phyloP scores from a whole-genome alignment of 2,113 vertebrate genomes.

The Sylvietta virens region DNA sequence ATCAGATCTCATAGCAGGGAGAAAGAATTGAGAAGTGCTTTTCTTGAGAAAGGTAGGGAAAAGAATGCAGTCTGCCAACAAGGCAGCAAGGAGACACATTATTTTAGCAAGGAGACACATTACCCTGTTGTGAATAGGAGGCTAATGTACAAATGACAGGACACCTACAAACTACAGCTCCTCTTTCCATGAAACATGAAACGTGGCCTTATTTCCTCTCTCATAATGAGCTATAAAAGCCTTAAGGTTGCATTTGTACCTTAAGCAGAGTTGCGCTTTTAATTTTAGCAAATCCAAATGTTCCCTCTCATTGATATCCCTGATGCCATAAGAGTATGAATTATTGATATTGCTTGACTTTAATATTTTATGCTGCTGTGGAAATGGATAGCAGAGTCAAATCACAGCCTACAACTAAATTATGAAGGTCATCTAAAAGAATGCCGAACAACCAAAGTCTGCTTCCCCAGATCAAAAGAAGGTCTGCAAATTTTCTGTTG shows the following conservation, averaged over 20 bases:
- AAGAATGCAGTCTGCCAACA: background rate
- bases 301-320: background rate
- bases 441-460: background rate
- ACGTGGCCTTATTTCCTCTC: background rate
- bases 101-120: background rate
- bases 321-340: slow-evolving; percentile 22
- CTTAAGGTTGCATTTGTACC: background rate
- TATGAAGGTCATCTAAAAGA: slow-evolving; percentile 50
- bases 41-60: background rate
- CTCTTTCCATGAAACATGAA: slow-evolving; percentile 12
- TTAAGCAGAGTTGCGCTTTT: background rate
- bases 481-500: slow-evolving; percentile 37
- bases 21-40: background rate
- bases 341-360: slow-evolving; percentile 54
- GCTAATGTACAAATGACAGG: background rate
- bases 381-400: slow-evolving; percentile 40
- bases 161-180: background rate
- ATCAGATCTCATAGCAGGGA: background rate
- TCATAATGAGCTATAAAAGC: slow-evolving; percentile 6
- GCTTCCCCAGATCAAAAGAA: slow-evolving; percentile 45
- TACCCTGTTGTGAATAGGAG: background rate
- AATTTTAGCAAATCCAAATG: slow-evolving; percentile 32
- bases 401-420: slow-evolving; percentile 17
- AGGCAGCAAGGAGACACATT: background rate
- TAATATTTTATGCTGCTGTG: slow-evolving; percentile 49